A percentile compares a stretch with the other conserved stretches of the same genome.
These are phyloP conservation scores for Drosophila persimilis DNA, from an alignment of 1,140 invertebrate genomes.

Conservation along the genomic window DNA sequence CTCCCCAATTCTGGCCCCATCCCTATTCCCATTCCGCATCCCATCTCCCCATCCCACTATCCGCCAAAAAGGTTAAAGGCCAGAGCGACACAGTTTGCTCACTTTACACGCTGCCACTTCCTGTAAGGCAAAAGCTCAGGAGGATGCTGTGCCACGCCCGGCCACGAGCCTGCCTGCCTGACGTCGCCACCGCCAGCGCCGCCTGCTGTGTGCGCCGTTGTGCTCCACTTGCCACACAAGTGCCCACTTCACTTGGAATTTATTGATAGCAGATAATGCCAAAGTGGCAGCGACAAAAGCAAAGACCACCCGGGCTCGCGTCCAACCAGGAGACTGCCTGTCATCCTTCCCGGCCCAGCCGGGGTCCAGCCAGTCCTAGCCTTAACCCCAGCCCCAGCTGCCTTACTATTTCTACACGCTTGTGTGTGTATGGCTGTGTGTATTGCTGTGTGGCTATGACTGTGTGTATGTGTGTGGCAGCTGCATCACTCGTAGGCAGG, in stretches of 20 bases:
- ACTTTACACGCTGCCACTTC: conserved; percentile 69
- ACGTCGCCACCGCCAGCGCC: neutral
- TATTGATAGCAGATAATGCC: conserved; percentile 80
- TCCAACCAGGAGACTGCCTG: neutral
- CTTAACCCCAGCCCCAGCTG: neutral
- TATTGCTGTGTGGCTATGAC: neutral
- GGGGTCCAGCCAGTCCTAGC: conserved; percentile 1
- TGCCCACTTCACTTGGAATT: conserved; percentile 80
- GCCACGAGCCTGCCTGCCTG: conserved; percentile 15
- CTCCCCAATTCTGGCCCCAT: conserved; percentile 12
- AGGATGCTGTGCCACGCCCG: conserved; percentile 23
- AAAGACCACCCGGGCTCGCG: conserved; percentile 55
- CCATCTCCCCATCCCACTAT: neutral
- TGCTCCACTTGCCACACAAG: conserved; percentile 77
- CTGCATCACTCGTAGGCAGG: conserved; percentile 56
- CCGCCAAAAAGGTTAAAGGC: conserved; percentile 71
- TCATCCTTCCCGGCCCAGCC: conserved; percentile 7
- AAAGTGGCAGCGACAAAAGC: conserved; percentile 76
- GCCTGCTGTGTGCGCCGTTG: conserved; percentile 62
- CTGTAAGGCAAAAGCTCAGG: conserved; percentile 47
- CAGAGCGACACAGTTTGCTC: conserved; percentile 75
- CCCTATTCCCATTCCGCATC: neutral
- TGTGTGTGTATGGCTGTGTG: conserved; percentile 2
- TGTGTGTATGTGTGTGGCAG: conserved; percentile 25
- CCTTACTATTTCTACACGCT: conserved; percentile 19